Evolutionary conservation across 1,140 invertebrate species (phyloP).

Genomic region (Saccostrea echinata): DNA sequence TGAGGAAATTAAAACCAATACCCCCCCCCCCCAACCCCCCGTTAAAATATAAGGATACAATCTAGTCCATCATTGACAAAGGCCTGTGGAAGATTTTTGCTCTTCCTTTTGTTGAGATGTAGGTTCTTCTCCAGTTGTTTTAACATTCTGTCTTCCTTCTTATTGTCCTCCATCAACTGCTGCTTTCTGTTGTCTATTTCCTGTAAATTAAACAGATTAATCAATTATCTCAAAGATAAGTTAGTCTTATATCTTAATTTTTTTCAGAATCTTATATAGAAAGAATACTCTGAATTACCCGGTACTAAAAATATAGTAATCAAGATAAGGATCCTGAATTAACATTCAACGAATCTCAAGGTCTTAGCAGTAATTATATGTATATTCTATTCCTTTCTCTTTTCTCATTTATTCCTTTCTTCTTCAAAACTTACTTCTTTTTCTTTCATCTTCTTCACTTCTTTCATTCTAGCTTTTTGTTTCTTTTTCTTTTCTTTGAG

Average conservation of each 20-base stretch:
- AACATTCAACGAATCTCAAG: no score
- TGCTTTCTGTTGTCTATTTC: constrained; percentile 84
- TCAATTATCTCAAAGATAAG: no score
- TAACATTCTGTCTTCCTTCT: constrained; percentile 89
- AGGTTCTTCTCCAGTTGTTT: constrained; percentile 91
- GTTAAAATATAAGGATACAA: constrained; percentile 85
- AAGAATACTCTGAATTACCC: no score
- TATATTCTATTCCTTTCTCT: no score
- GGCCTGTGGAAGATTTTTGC: constrained; percentile 87
- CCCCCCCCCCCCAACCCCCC: no score
- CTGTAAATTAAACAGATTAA: constrained; percentile 57
- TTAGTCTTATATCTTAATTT: no score
- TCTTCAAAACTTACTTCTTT: neutral
- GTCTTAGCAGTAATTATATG: no score
- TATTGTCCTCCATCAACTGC: constrained; percentile 86
- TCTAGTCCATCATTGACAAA: constrained; percentile 92
- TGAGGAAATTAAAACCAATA: no score
- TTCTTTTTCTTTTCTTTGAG: constrained; percentile 56
- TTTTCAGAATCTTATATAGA: no score
- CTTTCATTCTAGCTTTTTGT: constrained; percentile 50
- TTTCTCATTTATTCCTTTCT: no score
- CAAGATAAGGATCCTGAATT: no score
- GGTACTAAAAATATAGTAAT: no score
- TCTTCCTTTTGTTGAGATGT: constrained; percentile 89
- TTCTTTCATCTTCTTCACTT: constrained; percentile 53